Conservation (phyloP, 2,888 invertebrate genomes). For the Cheilosia impressa region DNA sequence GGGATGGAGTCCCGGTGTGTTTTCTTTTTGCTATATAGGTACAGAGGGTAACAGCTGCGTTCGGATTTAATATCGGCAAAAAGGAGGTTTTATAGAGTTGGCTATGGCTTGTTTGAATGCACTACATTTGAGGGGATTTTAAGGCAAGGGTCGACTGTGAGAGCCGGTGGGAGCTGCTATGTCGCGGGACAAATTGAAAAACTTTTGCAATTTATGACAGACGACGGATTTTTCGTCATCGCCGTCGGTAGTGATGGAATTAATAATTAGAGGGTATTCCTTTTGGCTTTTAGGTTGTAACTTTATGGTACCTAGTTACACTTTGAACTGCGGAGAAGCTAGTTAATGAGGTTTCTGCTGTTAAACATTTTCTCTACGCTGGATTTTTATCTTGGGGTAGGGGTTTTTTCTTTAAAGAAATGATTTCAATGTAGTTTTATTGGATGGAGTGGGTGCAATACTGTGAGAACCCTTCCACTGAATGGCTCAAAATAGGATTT, state of each 20-base stretch:
- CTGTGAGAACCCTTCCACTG: too few species aligned
- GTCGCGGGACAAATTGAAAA: slow-evolving; percentile 63
- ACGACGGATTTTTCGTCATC: slow-evolving; percentile 66
- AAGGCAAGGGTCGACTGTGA: slow-evolving; percentile 27
- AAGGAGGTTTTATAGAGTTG: slow-evolving; percentile 29
- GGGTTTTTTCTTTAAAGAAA: background rate
- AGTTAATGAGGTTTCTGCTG: slow-evolving; percentile 47
- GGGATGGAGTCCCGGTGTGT: slow-evolving; percentile 6
- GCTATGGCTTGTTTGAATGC: slow-evolving; percentile 35
- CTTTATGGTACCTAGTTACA: slow-evolving; percentile 22
- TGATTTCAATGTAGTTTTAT: background rate
- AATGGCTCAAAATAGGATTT: too few species aligned
- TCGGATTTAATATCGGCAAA: slow-evolving; percentile 39
- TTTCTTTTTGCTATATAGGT: slow-evolving; percentile 11
- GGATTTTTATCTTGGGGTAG: background rate
- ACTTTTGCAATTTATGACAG: slow-evolving; percentile 71
- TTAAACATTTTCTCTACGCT: background rate
- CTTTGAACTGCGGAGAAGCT: slow-evolving; percentile 23
- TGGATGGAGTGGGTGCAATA: background rate
- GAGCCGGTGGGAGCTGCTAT: slow-evolving; percentile 2
- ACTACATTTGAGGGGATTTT: slow-evolving; percentile 50
- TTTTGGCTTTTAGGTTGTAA: slow-evolving; percentile 25
- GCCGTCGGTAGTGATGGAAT: slow-evolving; percentile 47
- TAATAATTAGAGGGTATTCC: slow-evolving; percentile 56
- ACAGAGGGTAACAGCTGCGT: slow-evolving; percentile 34